Base-by-base conservation (phyloP, 2,888 invertebrate species). In the Linyphia triangularis region DNA sequence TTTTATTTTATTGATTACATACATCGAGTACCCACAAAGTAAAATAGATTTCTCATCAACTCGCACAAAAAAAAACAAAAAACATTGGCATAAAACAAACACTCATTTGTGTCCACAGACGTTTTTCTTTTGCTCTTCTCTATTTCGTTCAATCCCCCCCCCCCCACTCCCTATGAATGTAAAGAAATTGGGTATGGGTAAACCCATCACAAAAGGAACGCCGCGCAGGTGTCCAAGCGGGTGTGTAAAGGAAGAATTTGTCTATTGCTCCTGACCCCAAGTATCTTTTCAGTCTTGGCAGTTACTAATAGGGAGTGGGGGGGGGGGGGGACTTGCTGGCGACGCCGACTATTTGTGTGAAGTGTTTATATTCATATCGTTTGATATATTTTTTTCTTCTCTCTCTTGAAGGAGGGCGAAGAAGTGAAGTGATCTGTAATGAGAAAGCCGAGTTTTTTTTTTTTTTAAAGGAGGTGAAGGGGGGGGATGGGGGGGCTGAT, bases 171-270 rank as follows among this genome's bases (percentile, higher is more conserved):
- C 9, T 9, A 40, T 16, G 37, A 24, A 10, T 10, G 10, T 30
- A 67, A n/a, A 33, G 13, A 7, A 13, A 16, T 40, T 40, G 10
- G 40, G 33, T 51, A 57, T 16, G 57, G 57, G 57, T 30, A 57
- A 57, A 24, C 57, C 19, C 22, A 22, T 7, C 51, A 59, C 59
- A 57, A 75, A 75, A 37, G 37, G 33, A 33, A 75, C 28, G 59
- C 33, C 59, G 59, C 75, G n/a, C 10, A 10, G 19, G 16, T 24
- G 57, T 13, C 28, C 13, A 28, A 26, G 63, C 63, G 77, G 63
- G 61, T 24, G 85, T 85, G 78, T 78, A 78, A 86, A 81, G 86
- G 79, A 86, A 81, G 86, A 86, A 86, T 86, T 86, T 86, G 86
- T 86, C 86, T 86, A 86, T 86, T 81, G 79, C 79, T 86, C 86